Evolutionary conservation across 1,140 invertebrate genomes (phyloP), one percentile per base, ranked within the genome.

Genomic region (Homalodisca vitripennis): DNA sequence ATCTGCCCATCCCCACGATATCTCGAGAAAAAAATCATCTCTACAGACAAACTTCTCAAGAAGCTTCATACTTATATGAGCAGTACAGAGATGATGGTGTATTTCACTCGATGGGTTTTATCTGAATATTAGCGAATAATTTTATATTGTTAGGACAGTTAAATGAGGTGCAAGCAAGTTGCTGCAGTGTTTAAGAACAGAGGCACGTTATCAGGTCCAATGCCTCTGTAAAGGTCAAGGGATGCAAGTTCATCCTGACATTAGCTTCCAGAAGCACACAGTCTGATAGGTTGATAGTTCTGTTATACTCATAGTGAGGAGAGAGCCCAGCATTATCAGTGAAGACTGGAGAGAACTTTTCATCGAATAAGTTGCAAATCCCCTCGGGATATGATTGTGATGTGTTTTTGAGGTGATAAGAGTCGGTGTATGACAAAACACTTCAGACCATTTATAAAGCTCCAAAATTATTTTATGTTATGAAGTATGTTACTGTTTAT

Each of bases 111-210:
- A n/a, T n/a, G n/a, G n/a, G n/a, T n/a, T n/a, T n/a, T n/a, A n/a
- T n/a, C n/a, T n/a, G n/a, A n/a, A n/a, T n/a, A n/a, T n/a, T n/a
- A n/a, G n/a, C n/a, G n/a, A n/a, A n/a, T n/a, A n/a, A n/a, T n/a
- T n/a, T n/a, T n/a, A n/a, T n/a, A n/a, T n/a, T n/a, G n/a, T n/a
- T n/a, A n/a, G n/a, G 29, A 62, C 57, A 29, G 29, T 62, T 29
- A 62, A 20, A 29, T 62, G 57, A 62, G 57, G 57, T 27, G 57
- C 29, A 62, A 62, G 57, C 12, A 62, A 20, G 3, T 62, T 62
- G 29, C 57, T 62, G 57, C 57, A 62, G 57, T 62, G 57, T 31
- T 62, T 62, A 14, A 62, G 57, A 27, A 62, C 57, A 27, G 57
- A 30, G 57, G 57, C 2, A 62, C 29, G 24, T 62, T 31, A 20